A percentile compares a stretch with the other conserved stretches of the same genome.
Evolutionary conservation across 2,113 vertebrate species (phyloP).

Genomic region (Dasypus novemcinctus): DNA sequence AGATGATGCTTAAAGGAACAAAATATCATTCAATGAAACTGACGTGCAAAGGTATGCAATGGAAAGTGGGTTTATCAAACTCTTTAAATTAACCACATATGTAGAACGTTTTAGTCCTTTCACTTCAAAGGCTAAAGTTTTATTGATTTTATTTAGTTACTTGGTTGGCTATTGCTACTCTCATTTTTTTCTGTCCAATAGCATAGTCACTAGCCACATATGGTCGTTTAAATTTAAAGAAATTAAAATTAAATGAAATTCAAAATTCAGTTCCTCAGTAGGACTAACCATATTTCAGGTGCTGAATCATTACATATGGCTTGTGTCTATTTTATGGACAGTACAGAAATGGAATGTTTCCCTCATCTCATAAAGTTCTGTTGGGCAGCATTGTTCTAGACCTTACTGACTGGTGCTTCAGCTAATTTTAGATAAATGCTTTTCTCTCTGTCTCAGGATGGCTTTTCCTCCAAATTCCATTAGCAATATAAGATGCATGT

Average conservation of each 20-base stretch:
- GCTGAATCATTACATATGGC: not conserved
- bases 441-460: not conserved
- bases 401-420: not conserved
- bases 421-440: not conserved
- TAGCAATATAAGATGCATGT: not conserved
- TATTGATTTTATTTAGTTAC: not conserved
- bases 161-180: not conserved
- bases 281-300: not conserved
- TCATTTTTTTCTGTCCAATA: not conserved
- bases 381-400: not conserved
- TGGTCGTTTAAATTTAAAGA: not conserved
- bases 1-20: not conserved
- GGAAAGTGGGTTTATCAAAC: not conserved
- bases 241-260: not conserved
- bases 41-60: not conserved
- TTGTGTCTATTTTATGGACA: not conserved
- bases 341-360: not conserved
- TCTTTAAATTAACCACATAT: not conserved
- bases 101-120: not conserved
- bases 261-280: not conserved
- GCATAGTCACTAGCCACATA: not conserved
- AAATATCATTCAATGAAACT: not conserved
- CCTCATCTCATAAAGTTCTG: not conserved
- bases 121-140: not conserved
- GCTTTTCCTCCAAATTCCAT: not conserved